Base-by-base conservation (phyloP, 2,888 invertebrate species). In the Rotaria macrura region DNA sequence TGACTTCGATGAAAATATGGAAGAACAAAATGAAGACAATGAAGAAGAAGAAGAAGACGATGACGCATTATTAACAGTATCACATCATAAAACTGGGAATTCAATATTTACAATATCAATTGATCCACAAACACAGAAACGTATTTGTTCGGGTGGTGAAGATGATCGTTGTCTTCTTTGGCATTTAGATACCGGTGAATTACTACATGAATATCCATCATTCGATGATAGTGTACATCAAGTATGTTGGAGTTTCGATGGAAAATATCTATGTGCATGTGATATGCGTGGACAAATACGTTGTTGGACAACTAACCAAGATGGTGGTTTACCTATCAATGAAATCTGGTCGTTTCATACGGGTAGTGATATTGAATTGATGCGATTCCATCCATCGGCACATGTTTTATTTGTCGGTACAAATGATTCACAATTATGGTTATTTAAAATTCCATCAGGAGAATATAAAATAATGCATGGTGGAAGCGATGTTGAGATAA, bases 381-480 rank as follows among this genome's bases (percentile, higher is more conserved):
- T 74, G 43, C 74, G 74, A 25, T 74, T 74, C 43, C 74, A 74
- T 74, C 74, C 74, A 25, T 74, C 74, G 6, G 74, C 74, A 40
- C 74, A 74, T 74, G 43, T 74, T 40, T 6, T 74, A 43, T 43
- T 74, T 43, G 38, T 38, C n/a, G 74, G 74, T 23, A 74, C 74
- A 40, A 74, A 74, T 74, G 74, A 74, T 74, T 74, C 74, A 74
- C 74, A 74, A 40, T 74, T 74, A 74, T 74, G 74, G 74, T 43
- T 74, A 74, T 74, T 74, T 43, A 74, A 74, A 74, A 74, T 74
- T 74, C 74, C 74, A 40, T 74, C 74, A 20, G 74, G 74, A 38
- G 74, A 74, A 74, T 74, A 74, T 40, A 74, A 74, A 74, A 74
- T 43, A 23, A 74, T 74, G 74, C 74, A 74, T 43, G 74, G 74